Evolutionary conservation across 2,113 vertebrate genomes (phyloP), one percentile per base, ranked within the genome.

Genomic region (Perognathus longimembris): DNA sequence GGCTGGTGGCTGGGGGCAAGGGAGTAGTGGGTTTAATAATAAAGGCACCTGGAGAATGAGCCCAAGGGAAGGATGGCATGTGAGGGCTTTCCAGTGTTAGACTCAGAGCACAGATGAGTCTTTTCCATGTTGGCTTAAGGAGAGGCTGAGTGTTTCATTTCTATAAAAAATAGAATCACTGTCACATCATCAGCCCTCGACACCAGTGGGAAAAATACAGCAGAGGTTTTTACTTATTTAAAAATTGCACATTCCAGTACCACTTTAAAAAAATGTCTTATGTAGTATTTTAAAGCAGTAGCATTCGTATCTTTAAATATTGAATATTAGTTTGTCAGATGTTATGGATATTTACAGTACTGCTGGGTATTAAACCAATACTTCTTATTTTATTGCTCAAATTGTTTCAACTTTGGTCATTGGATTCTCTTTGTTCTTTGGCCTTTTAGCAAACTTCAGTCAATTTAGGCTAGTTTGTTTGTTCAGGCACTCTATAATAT

Each of bases 231-330:
- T 3, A 54, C 14, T 97, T 88, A 81, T 97, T 97, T 97, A 96
- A 92, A 97, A 97, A 98, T 98, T 98, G 98, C 98, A 98, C 98
- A 97, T 98, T 98, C 98, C 98, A 98, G 98, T 98, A 98, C 98
- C 95, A 92, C 93, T 96, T 98, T 98, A 98, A 98, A 98, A 98
- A 98, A 98, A 98, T 66, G 93, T 96, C 95, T 96, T 87, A 50
- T 89, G 95, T 96, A 97, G 97, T 73, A 97, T 96, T 97, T 96
- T 96, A 93, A 96, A 97, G 95, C 95, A 97, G 96, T 97, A 96
- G 88, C 73, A 96, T 97, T 97, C 90, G 95, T 95, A 97, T 95
- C 92, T 97, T 98, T 98, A 98, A 98, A 98, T 98, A 98, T 92
- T 97, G 97, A 98, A 96, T 98, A 61, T 76, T 61, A 69, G 50